Conservation (phyloP, 2,797 vertebrate species). For the Aerospiza tachiro region DNA sequence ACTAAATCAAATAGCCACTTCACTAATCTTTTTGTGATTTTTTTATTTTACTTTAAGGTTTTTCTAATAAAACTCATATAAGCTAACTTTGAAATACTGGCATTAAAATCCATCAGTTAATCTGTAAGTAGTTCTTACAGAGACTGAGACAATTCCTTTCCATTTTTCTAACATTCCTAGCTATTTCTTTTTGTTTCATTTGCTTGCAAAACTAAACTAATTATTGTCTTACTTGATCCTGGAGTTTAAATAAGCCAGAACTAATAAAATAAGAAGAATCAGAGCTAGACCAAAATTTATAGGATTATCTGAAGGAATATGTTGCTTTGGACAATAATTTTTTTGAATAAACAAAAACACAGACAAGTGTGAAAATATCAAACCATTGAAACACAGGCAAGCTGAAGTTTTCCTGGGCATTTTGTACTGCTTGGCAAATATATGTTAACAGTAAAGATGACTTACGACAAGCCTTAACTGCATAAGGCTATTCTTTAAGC, state of each 20-base stretch:
- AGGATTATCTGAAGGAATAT: neutral
- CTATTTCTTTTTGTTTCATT: neutral
- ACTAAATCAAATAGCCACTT: slow-evolving; percentile 27
- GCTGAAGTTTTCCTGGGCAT: neutral
- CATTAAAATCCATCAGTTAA: neutral
- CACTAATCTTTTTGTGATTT: slow-evolving; percentile 2
- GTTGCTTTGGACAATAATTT: neutral
- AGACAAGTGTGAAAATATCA: neutral
- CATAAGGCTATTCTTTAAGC: neutral
- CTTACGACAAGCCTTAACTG: neutral
- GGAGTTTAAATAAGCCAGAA: neutral
- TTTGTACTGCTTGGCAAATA: neutral
- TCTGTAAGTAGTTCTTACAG: neutral
- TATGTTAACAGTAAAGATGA: neutral
- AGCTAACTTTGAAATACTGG: neutral
- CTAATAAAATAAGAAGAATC: neutral
- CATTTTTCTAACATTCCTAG: neutral
- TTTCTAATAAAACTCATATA: neutral
- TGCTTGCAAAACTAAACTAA: neutral
- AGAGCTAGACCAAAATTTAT: neutral
- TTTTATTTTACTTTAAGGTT: neutral
- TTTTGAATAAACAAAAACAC: neutral
- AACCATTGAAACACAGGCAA: neutral
- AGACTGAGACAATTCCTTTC: neutral
- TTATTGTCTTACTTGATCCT: neutral